Evolutionary conservation across 2,888 invertebrate species (phyloP), one percentile per base, ranked within the genome.

Genomic region (Plagodis dolabraria): DNA sequence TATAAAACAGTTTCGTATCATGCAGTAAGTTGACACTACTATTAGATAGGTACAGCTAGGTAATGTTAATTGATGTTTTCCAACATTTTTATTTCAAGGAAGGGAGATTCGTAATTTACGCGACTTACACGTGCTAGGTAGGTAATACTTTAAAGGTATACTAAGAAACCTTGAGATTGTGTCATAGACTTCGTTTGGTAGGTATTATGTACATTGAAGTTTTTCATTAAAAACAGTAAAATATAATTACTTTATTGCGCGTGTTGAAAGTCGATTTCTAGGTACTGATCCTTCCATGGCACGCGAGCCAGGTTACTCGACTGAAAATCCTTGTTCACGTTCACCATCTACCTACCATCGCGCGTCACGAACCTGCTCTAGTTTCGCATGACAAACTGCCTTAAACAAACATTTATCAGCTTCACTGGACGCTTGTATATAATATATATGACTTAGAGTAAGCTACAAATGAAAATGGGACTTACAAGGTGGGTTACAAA

Each of bases 321-420:
- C 57, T 60, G 64, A 66, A 65, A 55, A 57, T 33, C 57, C 50
- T 34, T 53, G 49, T 73, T 63, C 33, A 40, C 40, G 40, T 40
- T 40, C 33, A 46, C 47, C 47, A n/a, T 51, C 54, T 34, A 53
- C 58, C 54, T 34, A 53, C 58, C 42, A 36, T 43, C 48, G 1
- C 22, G 22, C 22, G 79, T 79, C 84, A 83, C 81, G 82, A 82
- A 82, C 66, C 53, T 44, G 47, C 63, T 64, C 65, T 53, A 70
- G 71, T 79, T 79, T 71, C 68, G 60, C 57, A 65, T 65, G 72
- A 79, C 72, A 73, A 58, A 47, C 47, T 0, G 44, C 47, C 50
- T 10, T 53, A 42, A 53, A 57, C 33, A 44, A 54, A 49, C 35
- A 48, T 57, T 47, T 57, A 59, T 55, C 52, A 53, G 50, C 44